A percentile compares a stretch with the other conserved stretches of the same genome.
phyloP scores from a whole-genome alignment of 2,797 vertebrate species.

The Australoheros facetus region DNA sequence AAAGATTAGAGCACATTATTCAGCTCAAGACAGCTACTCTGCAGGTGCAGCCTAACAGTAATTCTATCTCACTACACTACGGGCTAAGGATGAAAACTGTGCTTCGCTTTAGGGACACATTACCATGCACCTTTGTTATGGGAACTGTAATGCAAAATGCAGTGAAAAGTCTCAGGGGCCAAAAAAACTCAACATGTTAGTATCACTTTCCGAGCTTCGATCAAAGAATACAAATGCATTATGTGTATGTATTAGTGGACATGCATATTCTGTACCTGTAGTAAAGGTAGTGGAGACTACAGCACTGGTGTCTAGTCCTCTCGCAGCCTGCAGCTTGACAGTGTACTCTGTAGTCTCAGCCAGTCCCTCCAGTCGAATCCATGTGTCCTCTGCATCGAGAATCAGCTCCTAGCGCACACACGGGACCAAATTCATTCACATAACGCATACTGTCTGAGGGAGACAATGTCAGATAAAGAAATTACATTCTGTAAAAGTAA shows the following conservation, averaged over 20 bases:
- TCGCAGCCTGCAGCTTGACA: slow-evolving; percentile 90
- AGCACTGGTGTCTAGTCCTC: slow-evolving; percentile 85
- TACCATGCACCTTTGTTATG: slow-evolving; percentile 32
- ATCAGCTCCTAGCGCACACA: slow-evolving; percentile 88
- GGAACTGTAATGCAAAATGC: slow-evolving; percentile 20
- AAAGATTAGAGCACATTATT: slow-evolving; percentile 21
- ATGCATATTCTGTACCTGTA: slow-evolving; percentile 82
- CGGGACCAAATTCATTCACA: slow-evolving; percentile 4
- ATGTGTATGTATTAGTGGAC: not conserved
- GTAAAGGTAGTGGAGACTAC: slow-evolving; percentile 88
- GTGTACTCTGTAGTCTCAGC: slow-evolving; percentile 92
- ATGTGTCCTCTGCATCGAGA: slow-evolving; percentile 95
- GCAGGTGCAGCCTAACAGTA: slow-evolving; percentile 44
- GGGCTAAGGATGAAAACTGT: slow-evolving; percentile 12
- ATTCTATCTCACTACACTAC: slow-evolving; percentile 12
- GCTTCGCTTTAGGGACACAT: slow-evolving; percentile 26
- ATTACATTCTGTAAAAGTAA: not conserved
- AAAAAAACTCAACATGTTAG: slow-evolving; percentile 8
- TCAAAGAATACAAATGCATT: slow-evolving; percentile 14
- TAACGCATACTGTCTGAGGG: not conserved
- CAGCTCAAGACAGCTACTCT: slow-evolving; percentile 5
- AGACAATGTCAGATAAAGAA: not conserved
- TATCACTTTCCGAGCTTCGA: slow-evolving; percentile 17
- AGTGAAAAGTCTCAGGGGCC: not conserved
- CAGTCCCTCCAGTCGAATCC: slow-evolving; percentile 95